These are phyloP conservation scores for Himalopsyche tibetana DNA, from an alignment of 2,888 invertebrate species.

Conservation along the genomic window DNA sequence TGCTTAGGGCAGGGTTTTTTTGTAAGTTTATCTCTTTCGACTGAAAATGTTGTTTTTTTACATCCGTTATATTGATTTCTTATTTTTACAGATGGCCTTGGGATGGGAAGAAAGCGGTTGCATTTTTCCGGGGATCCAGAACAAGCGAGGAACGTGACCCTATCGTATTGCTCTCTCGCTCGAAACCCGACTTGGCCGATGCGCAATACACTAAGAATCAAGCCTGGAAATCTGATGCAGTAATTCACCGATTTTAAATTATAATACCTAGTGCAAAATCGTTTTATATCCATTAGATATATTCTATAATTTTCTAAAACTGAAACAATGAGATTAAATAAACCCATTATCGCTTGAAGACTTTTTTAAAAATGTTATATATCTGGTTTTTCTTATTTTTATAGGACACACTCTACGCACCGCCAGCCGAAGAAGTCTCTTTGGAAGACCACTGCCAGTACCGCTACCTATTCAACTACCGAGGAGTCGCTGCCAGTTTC, in stretches of 20 bases:
- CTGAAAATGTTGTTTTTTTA: not conserved
- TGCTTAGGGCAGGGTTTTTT: no score
- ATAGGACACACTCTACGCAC: slow-evolving; percentile 91
- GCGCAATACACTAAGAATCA: slow-evolving; percentile 98
- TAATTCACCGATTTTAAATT: slow-evolving; percentile 69
- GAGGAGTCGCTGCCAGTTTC: slow-evolving; percentile 98
- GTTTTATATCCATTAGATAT: not conserved
- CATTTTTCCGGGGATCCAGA: slow-evolving; percentile 95
- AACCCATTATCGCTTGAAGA: no score
- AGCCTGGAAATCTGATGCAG: slow-evolving; percentile 96
- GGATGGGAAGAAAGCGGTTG: slow-evolving; percentile 83
- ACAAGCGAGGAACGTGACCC: slow-evolving; percentile 95
- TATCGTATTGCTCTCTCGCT: slow-evolving; percentile 87
- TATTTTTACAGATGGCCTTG: slow-evolving; percentile 79
- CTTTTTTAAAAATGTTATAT: no score
- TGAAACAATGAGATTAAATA: no score
- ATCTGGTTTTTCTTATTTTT: slow-evolving; percentile 61
- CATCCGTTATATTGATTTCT: slow-evolving; percentile 45
- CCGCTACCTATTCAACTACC: slow-evolving; percentile 96
- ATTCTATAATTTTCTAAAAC: not conserved
- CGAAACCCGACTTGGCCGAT: slow-evolving; percentile 86
- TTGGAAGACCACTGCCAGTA: slow-evolving; percentile 95
- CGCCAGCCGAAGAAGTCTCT: slow-evolving; percentile 90
- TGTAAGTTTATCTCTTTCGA: no score
- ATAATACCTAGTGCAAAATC: no score